Base-by-base conservation (phyloP, 2,888 invertebrate species). In the Noctua janthina region DNA sequence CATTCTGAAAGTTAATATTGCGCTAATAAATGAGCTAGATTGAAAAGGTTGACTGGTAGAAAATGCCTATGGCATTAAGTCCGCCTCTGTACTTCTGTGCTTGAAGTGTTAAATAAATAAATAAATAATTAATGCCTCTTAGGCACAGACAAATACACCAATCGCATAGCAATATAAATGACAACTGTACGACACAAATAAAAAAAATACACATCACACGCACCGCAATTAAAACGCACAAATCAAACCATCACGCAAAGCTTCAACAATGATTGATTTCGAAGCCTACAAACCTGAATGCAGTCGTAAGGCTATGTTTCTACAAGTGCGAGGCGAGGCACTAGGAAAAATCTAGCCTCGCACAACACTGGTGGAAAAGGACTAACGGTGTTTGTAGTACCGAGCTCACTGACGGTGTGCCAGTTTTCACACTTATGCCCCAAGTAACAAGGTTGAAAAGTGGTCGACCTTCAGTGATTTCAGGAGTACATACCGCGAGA, bases 201-300 rank as follows among this genome's bases (percentile, higher is more conserved):
- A 46, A 56, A 70, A 70, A 20, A 8, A 20, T 13, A n/a, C 10
- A 70, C 62, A 46, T 62, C 51, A 46, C 49, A 62, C 46, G 51
- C 35, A 81, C 35, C 3, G 39, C 64, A 72, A 86, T 68, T 64
- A 77, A 73, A 73, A 56, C 70, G 43, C 64, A 71, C 66, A 29
- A 72, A 64, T 59, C 35, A 67, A 8, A 17, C 43, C 29, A 39
- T 39, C 78, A 66, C 72, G 74, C 56, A 85, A 85, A 43, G 54
- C 62, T 67, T 56, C 56, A n/a, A 43, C 23, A 56, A 49, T 72
- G 15, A 78, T 71, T 79, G 79, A 8, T 84, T 70, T 72, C 59
- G 15, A 83, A 72, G 46, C 71, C 79, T 69, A 87, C 35, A 74
- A 87, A 85, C 76, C 84, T 75, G 35, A 74, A 77, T 79, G 13